Conservation (phyloP, 2,888 invertebrate genomes). For the Drosophila birchii region DNA sequence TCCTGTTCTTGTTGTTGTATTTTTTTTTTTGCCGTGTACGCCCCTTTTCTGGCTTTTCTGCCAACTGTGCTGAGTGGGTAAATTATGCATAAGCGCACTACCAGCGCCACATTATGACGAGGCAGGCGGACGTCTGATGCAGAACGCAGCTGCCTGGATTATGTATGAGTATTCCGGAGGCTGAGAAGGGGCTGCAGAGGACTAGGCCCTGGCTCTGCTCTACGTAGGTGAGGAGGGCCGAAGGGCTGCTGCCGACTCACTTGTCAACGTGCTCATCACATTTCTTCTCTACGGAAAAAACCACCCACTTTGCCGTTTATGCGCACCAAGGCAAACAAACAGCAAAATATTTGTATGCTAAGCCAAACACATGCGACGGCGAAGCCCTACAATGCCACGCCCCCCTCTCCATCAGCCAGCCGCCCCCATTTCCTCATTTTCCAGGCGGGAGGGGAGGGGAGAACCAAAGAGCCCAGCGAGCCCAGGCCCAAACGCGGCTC, state of each 20-base stretch:
- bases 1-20: no score
- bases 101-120: conserved; percentile 78
- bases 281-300: conserved; percentile 52
- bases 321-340: conserved; percentile 78
- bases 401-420: conserved; percentile 15
- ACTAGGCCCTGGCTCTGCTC: not conserved
- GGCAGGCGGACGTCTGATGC: conserved; percentile 73
- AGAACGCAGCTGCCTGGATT: conserved; percentile 71
- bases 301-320: conserved; percentile 60
- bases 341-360: conserved; percentile 81
- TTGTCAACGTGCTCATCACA: conserved; percentile 78
- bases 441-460: not conserved
- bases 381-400: conserved; percentile 63
- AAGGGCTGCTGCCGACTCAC: conserved; percentile 55
- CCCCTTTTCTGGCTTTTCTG: conserved; percentile 44
- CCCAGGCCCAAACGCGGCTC: conserved; percentile 70
- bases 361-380: conserved; percentile 75
- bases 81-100: conserved; percentile 80
- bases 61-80: conserved; percentile 69
- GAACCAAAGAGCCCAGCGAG: conserved; percentile 31
- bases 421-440: conserved; percentile 8
- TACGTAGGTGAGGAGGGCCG: not conserved
- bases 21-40: conserved; percentile 13
- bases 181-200: not conserved
- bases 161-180: conserved; percentile 60